Evolutionary conservation across 2,797 vertebrate species (phyloP).

Genomic region (Onychomys arenicola): DNA sequence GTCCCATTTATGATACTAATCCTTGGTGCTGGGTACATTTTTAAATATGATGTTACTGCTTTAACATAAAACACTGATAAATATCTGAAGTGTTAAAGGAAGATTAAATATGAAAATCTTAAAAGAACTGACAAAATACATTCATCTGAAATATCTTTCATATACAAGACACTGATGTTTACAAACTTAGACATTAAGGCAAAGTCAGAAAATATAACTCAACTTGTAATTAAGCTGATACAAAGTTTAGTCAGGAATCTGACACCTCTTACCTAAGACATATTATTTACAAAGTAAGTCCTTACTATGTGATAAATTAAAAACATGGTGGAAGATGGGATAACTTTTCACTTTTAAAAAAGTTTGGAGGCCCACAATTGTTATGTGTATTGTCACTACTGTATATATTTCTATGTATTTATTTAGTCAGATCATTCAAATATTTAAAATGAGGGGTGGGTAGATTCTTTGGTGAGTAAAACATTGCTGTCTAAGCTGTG

Average conservation of each 20-base stretch:
- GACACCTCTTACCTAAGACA: background rate
- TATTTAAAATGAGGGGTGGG: background rate
- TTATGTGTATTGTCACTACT: background rate
- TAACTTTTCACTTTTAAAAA: background rate
- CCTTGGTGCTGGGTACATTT: background rate
- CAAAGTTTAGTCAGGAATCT: background rate
- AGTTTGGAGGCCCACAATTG: background rate
- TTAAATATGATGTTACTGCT: background rate
- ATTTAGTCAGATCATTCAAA: background rate
- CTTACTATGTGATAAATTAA: background rate
- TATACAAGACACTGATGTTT: background rate
- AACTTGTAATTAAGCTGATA: background rate
- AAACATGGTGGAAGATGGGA: background rate
- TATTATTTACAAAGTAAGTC: background rate
- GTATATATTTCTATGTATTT: background rate
- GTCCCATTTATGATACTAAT: background rate
- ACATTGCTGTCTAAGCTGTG: background rate
- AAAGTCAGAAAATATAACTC: background rate
- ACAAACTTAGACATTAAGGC: background rate
- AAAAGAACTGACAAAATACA: background rate
- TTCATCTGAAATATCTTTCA: background rate
- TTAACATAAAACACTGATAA: conserved; percentile 15
- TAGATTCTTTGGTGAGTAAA: background rate
- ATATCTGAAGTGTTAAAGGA: background rate
- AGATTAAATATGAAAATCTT: background rate